Evolutionary conservation across 2,888 invertebrate species (phyloP).

Genomic region (Agriotes lineatus): DNA sequence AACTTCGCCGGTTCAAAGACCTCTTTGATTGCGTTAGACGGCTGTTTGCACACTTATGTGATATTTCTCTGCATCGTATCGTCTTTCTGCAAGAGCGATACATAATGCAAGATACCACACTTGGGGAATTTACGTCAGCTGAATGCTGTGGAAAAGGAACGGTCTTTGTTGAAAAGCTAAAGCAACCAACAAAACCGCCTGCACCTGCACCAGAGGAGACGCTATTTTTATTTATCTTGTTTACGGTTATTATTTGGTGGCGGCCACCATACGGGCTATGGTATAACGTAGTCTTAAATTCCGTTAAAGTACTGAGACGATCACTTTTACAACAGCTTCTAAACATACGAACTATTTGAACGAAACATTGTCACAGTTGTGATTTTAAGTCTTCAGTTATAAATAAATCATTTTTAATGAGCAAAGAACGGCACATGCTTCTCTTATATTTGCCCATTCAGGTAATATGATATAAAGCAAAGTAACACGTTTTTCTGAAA

Average conservation of each 20-base stretch:
- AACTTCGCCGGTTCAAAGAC: constrained; percentile 39
- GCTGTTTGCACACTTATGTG: constrained; percentile 37
- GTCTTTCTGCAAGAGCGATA: constrained; percentile 37
- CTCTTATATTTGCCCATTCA: too few relatives aligned
- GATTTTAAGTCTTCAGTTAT: too few relatives aligned
- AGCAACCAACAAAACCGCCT: constrained; percentile 5
- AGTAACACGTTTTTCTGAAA: too few relatives aligned
- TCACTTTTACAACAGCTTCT: too few relatives aligned
- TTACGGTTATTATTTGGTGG: constrained; percentile 7
- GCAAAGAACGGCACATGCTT: too few relatives aligned
- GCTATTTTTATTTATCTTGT: not conserved
- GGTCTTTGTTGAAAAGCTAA: constrained; percentile 21
- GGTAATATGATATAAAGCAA: too few relatives aligned
- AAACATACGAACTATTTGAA: too few relatives aligned
- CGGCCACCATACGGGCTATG: too few relatives aligned
- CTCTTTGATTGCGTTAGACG: constrained; percentile 35
- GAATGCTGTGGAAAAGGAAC: constrained; percentile 20
- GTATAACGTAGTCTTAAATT: too few relatives aligned
- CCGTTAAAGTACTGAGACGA: too few relatives aligned
- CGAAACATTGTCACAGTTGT: too few relatives aligned
- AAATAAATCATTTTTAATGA: too few relatives aligned
- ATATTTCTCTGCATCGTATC: constrained; percentile 39
- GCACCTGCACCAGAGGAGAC: constrained; percentile 19
- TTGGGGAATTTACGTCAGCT: constrained; percentile 32
- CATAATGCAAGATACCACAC: constrained; percentile 41